Evolutionary conservation across 2,797 vertebrate genomes (phyloP).

Genomic region (Pangasius larnaudii): DNA sequence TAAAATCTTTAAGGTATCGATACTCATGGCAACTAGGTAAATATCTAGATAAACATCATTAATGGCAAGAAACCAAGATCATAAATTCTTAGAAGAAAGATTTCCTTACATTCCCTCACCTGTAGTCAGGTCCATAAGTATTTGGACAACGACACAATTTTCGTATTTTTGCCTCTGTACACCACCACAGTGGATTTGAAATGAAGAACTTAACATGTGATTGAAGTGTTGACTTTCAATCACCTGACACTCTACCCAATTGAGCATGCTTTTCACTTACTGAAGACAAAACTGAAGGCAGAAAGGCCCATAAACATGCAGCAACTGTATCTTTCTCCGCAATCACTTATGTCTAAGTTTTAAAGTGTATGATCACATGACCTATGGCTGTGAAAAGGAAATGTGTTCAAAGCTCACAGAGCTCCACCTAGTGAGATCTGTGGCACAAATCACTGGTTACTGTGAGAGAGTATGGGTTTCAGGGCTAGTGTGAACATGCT

Average conservation of each 20-base stretch:
- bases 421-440: conserved; percentile 5
- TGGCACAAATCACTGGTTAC: not conserved
- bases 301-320: too few species aligned
- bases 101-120: not conserved
- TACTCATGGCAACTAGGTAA: not conserved
- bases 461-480: not conserved
- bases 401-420: not conserved
- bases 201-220: too few species aligned
- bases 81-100: not conserved
- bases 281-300: too few species aligned
- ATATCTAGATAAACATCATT: not conserved
- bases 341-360: not conserved
- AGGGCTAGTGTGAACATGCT: conserved; percentile 44
- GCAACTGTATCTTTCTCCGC: not conserved
- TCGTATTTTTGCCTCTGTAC: too few species aligned
- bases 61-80: not conserved
- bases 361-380: not conserved
- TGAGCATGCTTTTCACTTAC: too few species aligned
- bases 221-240: too few species aligned
- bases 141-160: too few species aligned
- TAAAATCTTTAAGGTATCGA: not conserved
- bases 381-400: not conserved
- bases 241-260: too few species aligned
- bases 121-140: too few species aligned
- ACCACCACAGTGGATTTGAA: too few species aligned